Evolutionary conservation across 2,113 vertebrate genomes (phyloP).

Genomic region (Melanostigma gelatinosum): DNA sequence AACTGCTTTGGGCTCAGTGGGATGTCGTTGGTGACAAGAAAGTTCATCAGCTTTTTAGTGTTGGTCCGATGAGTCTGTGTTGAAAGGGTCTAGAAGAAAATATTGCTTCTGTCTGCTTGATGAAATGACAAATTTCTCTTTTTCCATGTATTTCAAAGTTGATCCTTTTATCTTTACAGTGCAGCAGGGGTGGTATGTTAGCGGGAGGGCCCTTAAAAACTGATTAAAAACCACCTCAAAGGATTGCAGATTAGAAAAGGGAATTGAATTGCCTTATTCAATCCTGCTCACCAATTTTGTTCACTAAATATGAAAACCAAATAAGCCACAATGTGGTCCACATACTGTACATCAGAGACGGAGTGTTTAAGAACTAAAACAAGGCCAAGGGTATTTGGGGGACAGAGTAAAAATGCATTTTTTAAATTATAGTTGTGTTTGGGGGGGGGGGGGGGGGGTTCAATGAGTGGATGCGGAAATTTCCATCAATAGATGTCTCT

Average conservation of each 20-base stretch:
- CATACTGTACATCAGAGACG: conserved; percentile 24
- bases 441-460: neutral
- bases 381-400: conserved; percentile 26
- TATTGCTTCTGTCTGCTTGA: conserved; percentile 14
- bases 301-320: conserved; percentile 43
- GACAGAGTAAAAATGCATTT: conserved; percentile 52
- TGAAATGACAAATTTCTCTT: conserved; percentile 44
- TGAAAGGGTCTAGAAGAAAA: conserved; percentile 23
- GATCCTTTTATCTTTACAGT: conserved; percentile 42
- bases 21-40: neutral
- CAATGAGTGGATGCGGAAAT: conserved; percentile 51
- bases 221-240: conserved; percentile 59
- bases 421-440: conserved; percentile 47
- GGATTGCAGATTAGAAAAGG: conserved; percentile 38
- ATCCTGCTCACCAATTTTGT: conserved; percentile 32
- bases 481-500: conserved; percentile 64
- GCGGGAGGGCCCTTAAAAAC: conserved; percentile 17
- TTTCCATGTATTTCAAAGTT: conserved; percentile 39
- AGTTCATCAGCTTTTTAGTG: conserved; percentile 23
- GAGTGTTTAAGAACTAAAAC: conserved; percentile 26
- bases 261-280: conserved; percentile 41
- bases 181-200: conserved; percentile 27
- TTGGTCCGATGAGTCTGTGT: conserved; percentile 28
- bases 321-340: conserved; percentile 23
- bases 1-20: neutral